Evolutionary conservation across 2,888 invertebrate species (phyloP).

Genomic region (Cotesia congregata): DNA sequence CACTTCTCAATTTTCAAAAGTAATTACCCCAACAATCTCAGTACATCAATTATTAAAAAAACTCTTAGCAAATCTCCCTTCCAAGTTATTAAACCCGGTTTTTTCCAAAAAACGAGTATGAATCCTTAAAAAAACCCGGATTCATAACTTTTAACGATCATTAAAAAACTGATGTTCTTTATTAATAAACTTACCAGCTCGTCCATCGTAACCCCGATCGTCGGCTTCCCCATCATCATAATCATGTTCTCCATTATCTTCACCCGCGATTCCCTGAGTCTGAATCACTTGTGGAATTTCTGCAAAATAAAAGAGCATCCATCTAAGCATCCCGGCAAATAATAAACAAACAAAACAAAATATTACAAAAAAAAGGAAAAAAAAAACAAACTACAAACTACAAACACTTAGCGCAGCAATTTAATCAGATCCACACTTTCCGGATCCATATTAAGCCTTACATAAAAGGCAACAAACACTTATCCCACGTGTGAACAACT

Average conservation of each 20-base stretch:
- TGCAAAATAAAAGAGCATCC: slow-evolving; percentile 66
- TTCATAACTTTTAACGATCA: not conserved
- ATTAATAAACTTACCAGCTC: slow-evolving; percentile 83
- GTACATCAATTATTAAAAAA: too few species aligned
- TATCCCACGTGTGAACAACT: slow-evolving; percentile 26
- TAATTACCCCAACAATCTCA: too few species aligned
- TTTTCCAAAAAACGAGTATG: not conserved
- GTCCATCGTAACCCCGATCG: slow-evolving; percentile 76
- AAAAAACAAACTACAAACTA: not conserved
- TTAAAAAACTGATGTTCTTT: slow-evolving; percentile 22
- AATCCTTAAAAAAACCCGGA: not conserved
- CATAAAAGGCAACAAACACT: slow-evolving; percentile 24
- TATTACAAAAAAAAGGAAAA: not conserved
- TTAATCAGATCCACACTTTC: slow-evolving; percentile 14
- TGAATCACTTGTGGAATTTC: slow-evolving; percentile 84
- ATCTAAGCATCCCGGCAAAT: slow-evolving; percentile 21
- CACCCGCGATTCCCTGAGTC: slow-evolving; percentile 73
- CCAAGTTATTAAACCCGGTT: too few species aligned
- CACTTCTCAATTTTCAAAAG: too few species aligned
- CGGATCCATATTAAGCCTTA: slow-evolving; percentile 18
- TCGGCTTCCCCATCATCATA: slow-evolving; percentile 71
- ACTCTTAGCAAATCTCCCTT: too few species aligned
- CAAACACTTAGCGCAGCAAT: not conserved
- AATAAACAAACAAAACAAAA: slow-evolving; percentile 32
- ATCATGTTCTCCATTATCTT: slow-evolving; percentile 65